Conservation (phyloP, 2,888 invertebrate genomes). For the Xanthorhoe designata region DNA sequence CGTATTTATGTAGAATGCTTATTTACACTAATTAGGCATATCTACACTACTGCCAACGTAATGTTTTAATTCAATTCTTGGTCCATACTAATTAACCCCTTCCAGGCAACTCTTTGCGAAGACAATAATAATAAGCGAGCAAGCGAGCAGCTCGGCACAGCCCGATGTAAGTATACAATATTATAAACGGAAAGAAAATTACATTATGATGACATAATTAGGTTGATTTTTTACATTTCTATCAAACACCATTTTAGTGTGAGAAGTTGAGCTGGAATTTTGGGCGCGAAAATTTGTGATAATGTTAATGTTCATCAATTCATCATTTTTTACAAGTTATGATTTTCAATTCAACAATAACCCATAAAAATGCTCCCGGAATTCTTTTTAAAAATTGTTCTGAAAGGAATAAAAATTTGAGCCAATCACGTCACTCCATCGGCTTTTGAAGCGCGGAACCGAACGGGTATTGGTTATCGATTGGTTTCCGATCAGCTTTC, state of each 20-base stretch:
- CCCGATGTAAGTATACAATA: conserved; percentile 14
- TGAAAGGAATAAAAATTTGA: conserved; percentile 20
- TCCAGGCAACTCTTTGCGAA: conserved; percentile 73
- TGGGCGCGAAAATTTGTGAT: too few relatives aligned
- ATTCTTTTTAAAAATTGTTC: conserved; percentile 14
- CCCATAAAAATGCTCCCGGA: conserved; percentile 2
- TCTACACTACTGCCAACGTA: conserved; percentile 54
- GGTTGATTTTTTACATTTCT: conserved; percentile 10
- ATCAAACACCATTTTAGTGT: background rate
- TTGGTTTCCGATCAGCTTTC: conserved; percentile 74
- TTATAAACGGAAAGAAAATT: conserved; percentile 21
- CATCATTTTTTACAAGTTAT: background rate
- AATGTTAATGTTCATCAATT: background rate
- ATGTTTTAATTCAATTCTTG: conserved; percentile 77
- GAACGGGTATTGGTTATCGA: conserved; percentile 77
- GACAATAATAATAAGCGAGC: conserved; percentile 74
- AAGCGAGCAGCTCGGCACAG: conserved; percentile 57
- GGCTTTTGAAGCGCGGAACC: conserved; percentile 26
- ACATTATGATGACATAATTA: conserved; percentile 25
- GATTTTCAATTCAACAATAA: background rate
- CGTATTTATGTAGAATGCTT: too few relatives aligned
- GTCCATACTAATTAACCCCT: conserved; percentile 80
- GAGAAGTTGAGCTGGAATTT: background rate
- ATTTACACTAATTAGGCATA: conserved; percentile 39
- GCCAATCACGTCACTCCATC: conserved; percentile 37